These are phyloP conservation scores for Acinonyx jubatus DNA, from an alignment of 2,113 vertebrate genomes.

Conservation along the genomic window DNA sequence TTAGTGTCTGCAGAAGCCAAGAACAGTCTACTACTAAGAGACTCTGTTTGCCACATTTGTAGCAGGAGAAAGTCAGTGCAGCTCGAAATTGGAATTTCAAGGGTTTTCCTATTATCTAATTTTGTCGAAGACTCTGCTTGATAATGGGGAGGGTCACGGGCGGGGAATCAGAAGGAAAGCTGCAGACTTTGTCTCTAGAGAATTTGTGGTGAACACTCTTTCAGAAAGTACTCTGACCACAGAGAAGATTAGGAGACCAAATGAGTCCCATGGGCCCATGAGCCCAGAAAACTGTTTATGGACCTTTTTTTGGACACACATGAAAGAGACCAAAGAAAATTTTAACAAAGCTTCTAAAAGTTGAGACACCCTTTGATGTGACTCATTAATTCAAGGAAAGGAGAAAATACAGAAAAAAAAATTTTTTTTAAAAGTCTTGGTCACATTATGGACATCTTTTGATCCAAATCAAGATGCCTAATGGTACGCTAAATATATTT, in stretches of 20 bases:
- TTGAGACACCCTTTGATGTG: constrained; percentile 80
- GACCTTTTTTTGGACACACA: constrained; percentile 84
- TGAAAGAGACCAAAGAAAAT: constrained; percentile 83
- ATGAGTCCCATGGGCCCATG: constrained; percentile 72
- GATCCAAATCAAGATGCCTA: constrained; percentile 64
- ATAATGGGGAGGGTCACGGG: constrained; percentile 39
- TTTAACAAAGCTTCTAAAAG: constrained; percentile 80
- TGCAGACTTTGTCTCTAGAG: constrained; percentile 73
- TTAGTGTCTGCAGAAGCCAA: not conserved
- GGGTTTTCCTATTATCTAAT: not conserved
- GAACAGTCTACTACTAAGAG: not conserved
- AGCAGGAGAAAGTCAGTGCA: not conserved
- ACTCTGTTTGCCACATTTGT: not conserved
- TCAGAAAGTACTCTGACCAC: constrained; percentile 74
- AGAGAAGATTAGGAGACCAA: constrained; percentile 79
- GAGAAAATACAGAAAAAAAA: constrained; percentile 72
- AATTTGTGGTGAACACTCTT: constrained; percentile 79
- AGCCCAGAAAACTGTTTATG: constrained; percentile 77
- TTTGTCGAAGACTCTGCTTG: not conserved
- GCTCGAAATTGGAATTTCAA: not conserved
- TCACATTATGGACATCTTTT: constrained; percentile 63
- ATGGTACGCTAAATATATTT: constrained; percentile 74
- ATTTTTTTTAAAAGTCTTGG: constrained; percentile 47
- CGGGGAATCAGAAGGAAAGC: constrained; percentile 57
- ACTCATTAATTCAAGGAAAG: constrained; percentile 73